phyloP scores from a whole-genome alignment of 2,113 vertebrate genomes.

The Tachysurus vachellii region DNA sequence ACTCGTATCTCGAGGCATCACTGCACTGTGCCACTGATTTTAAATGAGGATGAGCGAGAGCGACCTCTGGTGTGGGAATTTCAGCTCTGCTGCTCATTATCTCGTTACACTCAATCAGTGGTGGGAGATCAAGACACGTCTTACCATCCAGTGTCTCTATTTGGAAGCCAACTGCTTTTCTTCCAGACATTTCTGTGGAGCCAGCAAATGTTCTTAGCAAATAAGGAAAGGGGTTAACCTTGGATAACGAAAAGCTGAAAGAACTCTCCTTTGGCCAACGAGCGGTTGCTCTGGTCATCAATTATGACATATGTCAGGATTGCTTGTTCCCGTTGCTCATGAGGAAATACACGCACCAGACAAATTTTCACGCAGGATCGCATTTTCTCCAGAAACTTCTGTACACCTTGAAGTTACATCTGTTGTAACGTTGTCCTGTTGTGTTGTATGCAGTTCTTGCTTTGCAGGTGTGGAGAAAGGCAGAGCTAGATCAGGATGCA shows the following conservation, averaged over 20 bases:
- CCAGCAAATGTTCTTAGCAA: neutral
- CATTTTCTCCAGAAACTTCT: neutral
- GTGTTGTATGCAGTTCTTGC: neutral
- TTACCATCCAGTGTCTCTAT: no score
- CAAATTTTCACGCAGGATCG: neutral
- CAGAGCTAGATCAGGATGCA: neutral
- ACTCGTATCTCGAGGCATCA: no score
- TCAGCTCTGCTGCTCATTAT: no score
- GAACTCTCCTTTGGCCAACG: neutral
- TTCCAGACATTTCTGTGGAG: neutral
- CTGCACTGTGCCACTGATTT: no score
- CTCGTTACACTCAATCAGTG: neutral
- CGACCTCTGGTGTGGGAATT: no score
- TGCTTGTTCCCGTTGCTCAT: neutral
- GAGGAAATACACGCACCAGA: neutral
- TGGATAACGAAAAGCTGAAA: neutral
- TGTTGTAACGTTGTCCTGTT: neutral
- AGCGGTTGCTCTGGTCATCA: neutral
- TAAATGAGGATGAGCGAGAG: no score
- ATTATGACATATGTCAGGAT: neutral
- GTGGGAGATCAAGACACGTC: no score
- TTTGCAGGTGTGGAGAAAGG: neutral
- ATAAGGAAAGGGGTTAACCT: neutral
- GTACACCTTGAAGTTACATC: neutral
- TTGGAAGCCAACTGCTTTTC: no score